phyloP scores from a whole-genome alignment of 2,113 vertebrate genomes.

The Anhinga anhinga region DNA sequence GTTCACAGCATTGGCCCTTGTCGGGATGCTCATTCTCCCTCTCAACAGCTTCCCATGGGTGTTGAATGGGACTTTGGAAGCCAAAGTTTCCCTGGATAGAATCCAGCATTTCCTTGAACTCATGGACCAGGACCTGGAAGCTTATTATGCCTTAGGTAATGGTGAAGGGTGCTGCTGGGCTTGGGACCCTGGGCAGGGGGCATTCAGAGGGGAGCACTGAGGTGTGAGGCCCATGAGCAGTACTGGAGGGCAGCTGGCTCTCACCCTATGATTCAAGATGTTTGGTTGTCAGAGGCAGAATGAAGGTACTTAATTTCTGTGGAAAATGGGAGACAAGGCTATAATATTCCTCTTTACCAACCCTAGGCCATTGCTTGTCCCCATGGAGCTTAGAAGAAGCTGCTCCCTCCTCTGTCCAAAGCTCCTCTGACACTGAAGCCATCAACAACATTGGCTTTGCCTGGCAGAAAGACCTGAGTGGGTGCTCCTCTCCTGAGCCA shows the following conservation, averaged over 20 bases:
- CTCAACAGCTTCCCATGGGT: conserved; percentile 96
- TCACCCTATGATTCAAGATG: not conserved
- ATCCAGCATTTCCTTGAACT: conserved; percentile 90
- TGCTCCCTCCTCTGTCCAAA: not conserved
- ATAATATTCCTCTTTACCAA: not conserved
- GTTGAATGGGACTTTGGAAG: conserved; percentile 88
- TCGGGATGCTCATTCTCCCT: conserved; percentile 91
- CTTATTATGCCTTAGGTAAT: conserved; percentile 83
- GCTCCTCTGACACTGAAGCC: not conserved
- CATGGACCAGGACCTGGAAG: conserved; percentile 79
- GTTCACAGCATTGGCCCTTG: conserved; percentile 91
- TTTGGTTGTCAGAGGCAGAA: not conserved
- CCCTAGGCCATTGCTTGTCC: not conserved
- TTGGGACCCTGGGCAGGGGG: not conserved
- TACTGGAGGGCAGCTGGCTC: not conserved
- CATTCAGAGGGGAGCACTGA: not conserved
- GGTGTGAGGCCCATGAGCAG: not conserved
- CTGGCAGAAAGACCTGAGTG: not conserved
- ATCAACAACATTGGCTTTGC: not conserved
- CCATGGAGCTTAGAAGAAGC: not conserved
- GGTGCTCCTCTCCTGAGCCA: not conserved
- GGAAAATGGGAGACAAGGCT: not conserved
- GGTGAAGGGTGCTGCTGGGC: not conserved
- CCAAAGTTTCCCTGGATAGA: conserved; percentile 92
- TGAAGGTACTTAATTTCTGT: not conserved